Base-by-base conservation (phyloP, 2,113 vertebrate genomes). In the Cebus imitator region DNA sequence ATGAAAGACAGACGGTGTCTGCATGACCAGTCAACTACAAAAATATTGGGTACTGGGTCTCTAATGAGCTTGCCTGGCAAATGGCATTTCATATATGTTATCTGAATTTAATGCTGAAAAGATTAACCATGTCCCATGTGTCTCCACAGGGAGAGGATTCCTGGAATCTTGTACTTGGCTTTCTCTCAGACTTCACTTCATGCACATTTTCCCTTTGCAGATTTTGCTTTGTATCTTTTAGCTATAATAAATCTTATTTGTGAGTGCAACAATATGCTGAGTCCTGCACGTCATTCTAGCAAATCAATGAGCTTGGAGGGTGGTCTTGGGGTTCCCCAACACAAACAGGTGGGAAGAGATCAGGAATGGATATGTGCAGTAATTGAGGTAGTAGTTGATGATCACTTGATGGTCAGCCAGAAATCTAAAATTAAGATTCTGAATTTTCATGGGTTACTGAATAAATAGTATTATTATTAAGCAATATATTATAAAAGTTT, bases 401-500 rank as follows among this genome's bases (percentile, higher is more conserved):
- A 14, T 75, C 40, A 45, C 40, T 21, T 75, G 73, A 75, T 55
- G 12, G 58, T 76, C 10, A 83, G 70, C 75, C 37, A 21, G 27
- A 91, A 48, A n/a, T 79, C 78, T 8, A 35, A 91, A 55, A 58
- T 0, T 57, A 73, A 92, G 27, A 73, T 64, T 91, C 7, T 64
- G 52, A 75, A 48, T 35, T 81, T 84, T 61, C 89, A 68, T 40
- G 7, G 1, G 23, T 14, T 78, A 66, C 14, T 58, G 4, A 50
- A 52, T 89, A 16, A 88, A 91, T 16, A n/a, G 5, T 68, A 88
- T 70, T 50, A 82, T 52, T 83, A 52, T 52, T 76, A 66, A 87
- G 25, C 40, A 91, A 75, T 27, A 9, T 40, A 72, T 76, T 93
- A 55, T 23, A 32, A 58, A 75, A 80, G 17, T 70, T 57, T 55